Base-by-base conservation (phyloP, 2,797 vertebrate genomes). In the Borostomias antarcticus region DNA sequence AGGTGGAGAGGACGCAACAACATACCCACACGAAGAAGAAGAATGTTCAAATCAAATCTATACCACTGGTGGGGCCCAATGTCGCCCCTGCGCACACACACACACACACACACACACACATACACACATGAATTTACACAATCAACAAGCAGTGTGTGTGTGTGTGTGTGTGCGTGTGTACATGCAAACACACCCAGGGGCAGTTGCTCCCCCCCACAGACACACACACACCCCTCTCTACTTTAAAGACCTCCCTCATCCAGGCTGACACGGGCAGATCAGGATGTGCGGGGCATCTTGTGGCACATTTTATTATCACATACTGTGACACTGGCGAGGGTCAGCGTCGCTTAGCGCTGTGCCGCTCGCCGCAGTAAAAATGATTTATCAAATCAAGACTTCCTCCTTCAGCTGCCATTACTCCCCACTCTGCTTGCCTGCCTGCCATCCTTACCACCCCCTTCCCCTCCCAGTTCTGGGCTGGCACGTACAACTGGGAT, bases 281-380 rank as follows among this genome's bases (percentile, higher is more conserved):
- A 82, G 71, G 68, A 84, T 85, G 78, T 80, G 79, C 74, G 75
- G 69, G 74, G 78, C 65, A 1, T 81, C 84, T 74, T 66, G 76
- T 58, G 6, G 81, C 1, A 1, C 37, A 28, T 60, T 80, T 88
- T 83, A 90, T 90, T 88, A 88, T 82, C 80, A 84, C 82, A 83
- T 84, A 80, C 80, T 74, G 67, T 81, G 86, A 65, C 82, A 74
- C 60, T 30, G 9, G 25, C 11, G 26, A 80, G 75, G 70, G 77
- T 73, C 73, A 61, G 48, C 57, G 15, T 70, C 82, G 77, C 78
- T 83, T 78, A 76, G 79, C 7, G 25, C 33, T 26, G 62, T 13
- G 73, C 81, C 79, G 82, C 73, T 47, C 81, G 75, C 82, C 76
- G 61, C 58, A 56, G 62, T 65, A 81, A 84, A 82, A 79, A 75